A percentile compares a stretch with the other conserved stretches of the same genome.
Evolutionary conservation across 1,140 invertebrate genomes (phyloP).

Genomic region (Heterodera carotae): DNA sequence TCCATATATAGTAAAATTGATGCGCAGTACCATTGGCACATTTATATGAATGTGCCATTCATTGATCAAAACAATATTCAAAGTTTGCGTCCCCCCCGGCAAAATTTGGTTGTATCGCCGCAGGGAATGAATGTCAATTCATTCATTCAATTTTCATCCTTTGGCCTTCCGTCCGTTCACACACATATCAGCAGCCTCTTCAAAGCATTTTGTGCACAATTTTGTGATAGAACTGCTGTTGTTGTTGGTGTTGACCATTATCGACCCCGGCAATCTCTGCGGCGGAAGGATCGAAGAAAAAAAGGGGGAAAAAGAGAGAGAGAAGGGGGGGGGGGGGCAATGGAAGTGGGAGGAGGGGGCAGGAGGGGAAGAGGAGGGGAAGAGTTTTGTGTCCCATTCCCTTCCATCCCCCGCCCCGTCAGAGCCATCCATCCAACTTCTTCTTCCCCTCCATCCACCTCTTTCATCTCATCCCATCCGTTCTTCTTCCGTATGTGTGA

Average conservation of each 20-base stretch:
- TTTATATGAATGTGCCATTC: too few relatives aligned
- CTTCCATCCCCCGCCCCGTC: neutral
- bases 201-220: neutral
- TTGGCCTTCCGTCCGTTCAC: too few relatives aligned
- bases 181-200: too few relatives aligned
- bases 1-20: neutral
- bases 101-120: too few relatives aligned
- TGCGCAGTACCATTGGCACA: too few relatives aligned
- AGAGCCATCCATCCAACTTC: neutral
- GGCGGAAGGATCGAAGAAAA: neutral
- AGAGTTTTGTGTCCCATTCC: neutral
- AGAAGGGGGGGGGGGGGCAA: neutral
- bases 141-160: too few relatives aligned
- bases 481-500: neutral
- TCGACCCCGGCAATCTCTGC: neutral
- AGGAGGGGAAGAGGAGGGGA: too few relatives aligned
- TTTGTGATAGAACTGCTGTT: neutral
- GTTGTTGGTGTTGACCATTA: neutral
- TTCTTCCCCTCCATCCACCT: neutral
- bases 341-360: neutral
- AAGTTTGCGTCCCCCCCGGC: too few relatives aligned
- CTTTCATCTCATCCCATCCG: neutral
- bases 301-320: too few relatives aligned
- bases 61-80: too few relatives aligned
- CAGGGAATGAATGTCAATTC: too few relatives aligned